Conservation (phyloP, 64 coral and sea anemone genomes). For the Montipora foliosa region DNA sequence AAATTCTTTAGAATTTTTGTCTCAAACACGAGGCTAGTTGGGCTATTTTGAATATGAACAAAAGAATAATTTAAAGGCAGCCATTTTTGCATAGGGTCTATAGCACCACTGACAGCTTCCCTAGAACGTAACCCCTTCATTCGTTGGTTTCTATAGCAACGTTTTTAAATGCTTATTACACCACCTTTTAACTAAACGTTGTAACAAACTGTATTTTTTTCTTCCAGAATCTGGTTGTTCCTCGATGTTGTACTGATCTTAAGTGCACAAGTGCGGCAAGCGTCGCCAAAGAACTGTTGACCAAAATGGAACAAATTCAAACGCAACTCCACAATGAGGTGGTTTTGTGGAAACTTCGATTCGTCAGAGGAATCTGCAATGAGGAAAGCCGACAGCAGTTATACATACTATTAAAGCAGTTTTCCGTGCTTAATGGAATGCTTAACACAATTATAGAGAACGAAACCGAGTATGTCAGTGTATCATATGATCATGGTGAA, state of each 20-base stretch:
- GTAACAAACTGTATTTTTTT: background rate
- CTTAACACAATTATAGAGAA: conserved; percentile 44
- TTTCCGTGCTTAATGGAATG: conserved; percentile 15
- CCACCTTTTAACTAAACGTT: too few relatives aligned
- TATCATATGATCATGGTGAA: background rate
- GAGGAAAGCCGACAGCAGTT: conserved; percentile 35
- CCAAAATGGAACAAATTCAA: conserved; percentile 56
- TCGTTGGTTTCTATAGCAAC: background rate
- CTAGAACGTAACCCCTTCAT: too few relatives aligned
- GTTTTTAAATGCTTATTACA: background rate
- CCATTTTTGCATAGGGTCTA: too few relatives aligned
- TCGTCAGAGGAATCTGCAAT: conserved; percentile 40
- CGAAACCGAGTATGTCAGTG: background rate
- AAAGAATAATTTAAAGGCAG: too few relatives aligned
- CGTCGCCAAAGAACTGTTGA: conserved; percentile 29
- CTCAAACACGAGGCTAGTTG: too few relatives aligned
- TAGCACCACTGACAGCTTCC: too few relatives aligned
- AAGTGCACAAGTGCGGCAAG: conserved; percentile 4
- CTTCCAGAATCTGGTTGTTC: background rate
- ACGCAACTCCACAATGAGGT: conserved; percentile 69
- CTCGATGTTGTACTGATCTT: conserved; percentile 8
- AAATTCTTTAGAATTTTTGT: too few relatives aligned
- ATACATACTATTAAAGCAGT: conserved; percentile 32
- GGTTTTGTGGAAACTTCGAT: conserved; percentile 50
- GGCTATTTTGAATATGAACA: too few relatives aligned